Percentiles rank a stretch among this genome's conserved stretches.
Evolutionary conservation across 2,797 vertebrate species (phyloP).

Genomic region (Rhinella marina): DNA sequence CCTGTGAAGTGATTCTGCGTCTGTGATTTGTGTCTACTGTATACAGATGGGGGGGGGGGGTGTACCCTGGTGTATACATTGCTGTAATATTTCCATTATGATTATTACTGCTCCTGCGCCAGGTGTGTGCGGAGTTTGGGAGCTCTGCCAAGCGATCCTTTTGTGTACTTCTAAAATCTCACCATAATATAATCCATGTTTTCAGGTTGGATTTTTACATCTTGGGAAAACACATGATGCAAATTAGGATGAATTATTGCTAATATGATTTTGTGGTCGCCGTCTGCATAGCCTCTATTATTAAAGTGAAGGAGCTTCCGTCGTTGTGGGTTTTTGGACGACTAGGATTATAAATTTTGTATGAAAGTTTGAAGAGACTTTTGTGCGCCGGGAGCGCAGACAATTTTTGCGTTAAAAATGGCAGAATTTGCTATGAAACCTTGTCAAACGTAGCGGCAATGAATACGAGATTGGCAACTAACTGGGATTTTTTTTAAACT

Average conservation of each 20-base stretch:
- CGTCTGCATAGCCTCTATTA: neutral
- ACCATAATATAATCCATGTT: slow-evolving; percentile 37
- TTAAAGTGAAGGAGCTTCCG: neutral
- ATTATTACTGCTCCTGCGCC: slow-evolving; percentile 5
- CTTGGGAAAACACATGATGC: slow-evolving; percentile 30
- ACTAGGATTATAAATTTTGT: neutral
- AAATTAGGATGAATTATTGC: slow-evolving; percentile 23
- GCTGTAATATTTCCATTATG: slow-evolving; percentile 8
- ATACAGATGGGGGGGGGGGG: slow-evolving; percentile 6
- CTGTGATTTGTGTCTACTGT: slow-evolving; percentile 18
- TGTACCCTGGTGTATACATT: slow-evolving; percentile 12
- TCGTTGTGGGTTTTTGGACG: neutral
- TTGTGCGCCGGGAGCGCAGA: no score
- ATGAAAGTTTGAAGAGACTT: no score
- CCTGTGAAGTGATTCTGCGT: neutral
- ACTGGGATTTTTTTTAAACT: no score
- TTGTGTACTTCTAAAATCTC: neutral
- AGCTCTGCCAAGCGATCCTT: slow-evolving; percentile 32
- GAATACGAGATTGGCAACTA: no score
- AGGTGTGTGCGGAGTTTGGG: slow-evolving; percentile 35
- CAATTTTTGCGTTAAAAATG: no score
- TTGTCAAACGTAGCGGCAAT: no score
- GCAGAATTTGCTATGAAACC: no score
- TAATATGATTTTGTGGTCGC: slow-evolving; percentile 2
- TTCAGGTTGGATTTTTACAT: slow-evolving; percentile 14